These are phyloP conservation scores for Nothobranchius kuhntae DNA, from an alignment of 2,113 vertebrate species.

Conservation along the genomic window DNA sequence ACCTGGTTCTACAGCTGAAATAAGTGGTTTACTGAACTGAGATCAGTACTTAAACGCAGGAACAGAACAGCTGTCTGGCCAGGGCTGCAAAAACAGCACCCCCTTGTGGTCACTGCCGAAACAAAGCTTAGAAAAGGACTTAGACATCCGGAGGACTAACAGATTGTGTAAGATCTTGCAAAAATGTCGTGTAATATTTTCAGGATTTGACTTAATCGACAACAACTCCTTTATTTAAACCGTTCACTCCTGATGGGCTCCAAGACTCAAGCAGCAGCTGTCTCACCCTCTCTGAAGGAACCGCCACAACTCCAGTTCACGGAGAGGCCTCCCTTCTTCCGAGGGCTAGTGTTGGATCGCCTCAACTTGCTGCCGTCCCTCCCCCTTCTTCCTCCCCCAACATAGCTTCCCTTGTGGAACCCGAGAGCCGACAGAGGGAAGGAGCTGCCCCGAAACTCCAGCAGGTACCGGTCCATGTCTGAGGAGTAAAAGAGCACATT, in stretches of 20 bases:
- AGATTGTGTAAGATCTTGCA: no score
- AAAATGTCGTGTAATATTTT: no score
- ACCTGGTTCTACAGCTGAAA: no score
- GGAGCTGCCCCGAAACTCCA: conserved; percentile 87
- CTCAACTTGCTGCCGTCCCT: conserved; percentile 85
- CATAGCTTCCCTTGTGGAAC: conserved; percentile 73
- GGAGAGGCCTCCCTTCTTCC: conserved; percentile 83
- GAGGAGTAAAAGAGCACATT: not conserved
- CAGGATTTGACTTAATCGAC: no score
- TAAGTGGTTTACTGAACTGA: no score
- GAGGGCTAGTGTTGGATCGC: conserved; percentile 91
- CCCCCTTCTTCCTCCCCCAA: conserved; percentile 78
- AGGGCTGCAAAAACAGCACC: no score
- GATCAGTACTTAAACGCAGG: no score
- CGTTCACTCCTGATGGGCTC: not conserved
- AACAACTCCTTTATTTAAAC: no score
- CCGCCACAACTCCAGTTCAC: conserved; percentile 77
- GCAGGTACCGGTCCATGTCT: conserved; percentile 87
- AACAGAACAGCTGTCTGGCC: no score
- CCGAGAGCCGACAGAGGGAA: conserved; percentile 86
- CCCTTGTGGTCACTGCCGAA: no score
- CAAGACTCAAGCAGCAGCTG: not conserved
- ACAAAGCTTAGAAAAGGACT: no score
- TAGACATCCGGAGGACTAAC: no score
- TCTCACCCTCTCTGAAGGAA: conserved; percentile 74